A percentile compares a stretch with the other conserved stretches of the same genome.
Conservation (phyloP, 2,888 invertebrate species). For the Acanthopleura granulata region DNA sequence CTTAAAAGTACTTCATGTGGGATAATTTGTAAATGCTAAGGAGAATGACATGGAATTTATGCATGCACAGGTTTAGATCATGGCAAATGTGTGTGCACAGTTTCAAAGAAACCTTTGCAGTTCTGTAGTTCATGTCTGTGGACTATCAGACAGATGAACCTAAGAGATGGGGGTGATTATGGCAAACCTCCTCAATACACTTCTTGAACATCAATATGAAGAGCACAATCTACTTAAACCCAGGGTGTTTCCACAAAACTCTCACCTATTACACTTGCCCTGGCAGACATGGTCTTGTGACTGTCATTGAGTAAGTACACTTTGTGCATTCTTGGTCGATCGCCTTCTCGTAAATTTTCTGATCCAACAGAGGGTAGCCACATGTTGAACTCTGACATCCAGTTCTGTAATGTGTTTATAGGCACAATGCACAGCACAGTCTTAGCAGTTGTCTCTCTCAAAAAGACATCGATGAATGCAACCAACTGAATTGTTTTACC, state of each 20-base stretch:
- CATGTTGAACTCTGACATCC: conserved; percentile 97
- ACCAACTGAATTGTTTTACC: conserved; percentile 97
- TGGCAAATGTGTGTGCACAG: too few relatives aligned
- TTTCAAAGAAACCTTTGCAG: too few relatives aligned
- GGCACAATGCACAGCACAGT: conserved; percentile 97
- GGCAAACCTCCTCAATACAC: too few relatives aligned
- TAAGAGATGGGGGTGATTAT: too few relatives aligned
- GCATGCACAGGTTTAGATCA: too few relatives aligned
- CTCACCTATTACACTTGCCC: conserved; percentile 79
- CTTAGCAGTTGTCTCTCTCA: conserved; percentile 88
- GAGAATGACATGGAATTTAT: too few relatives aligned
- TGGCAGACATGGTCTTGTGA: conserved; percentile 89
- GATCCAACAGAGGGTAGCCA: conserved; percentile 81
- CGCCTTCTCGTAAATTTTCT: conserved; percentile 35
- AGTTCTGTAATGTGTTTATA: conserved; percentile 98
- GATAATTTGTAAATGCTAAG: too few relatives aligned
- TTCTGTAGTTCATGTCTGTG: too few relatives aligned
- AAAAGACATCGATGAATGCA: conserved; percentile 95
- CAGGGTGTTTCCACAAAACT: conserved; percentile 34
- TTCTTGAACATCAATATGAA: too few relatives aligned
- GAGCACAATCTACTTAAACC: neutral
- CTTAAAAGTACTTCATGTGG: too few relatives aligned
- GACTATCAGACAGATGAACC: too few relatives aligned
- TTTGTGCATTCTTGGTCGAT: conserved; percentile 83
- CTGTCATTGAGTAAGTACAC: conserved; percentile 93